A percentile compares a stretch with the other conserved stretches of the same genome.
Evolutionary conservation across 2,888 invertebrate species (phyloP).

Genomic region (Torymus aiolomorphi): DNA sequence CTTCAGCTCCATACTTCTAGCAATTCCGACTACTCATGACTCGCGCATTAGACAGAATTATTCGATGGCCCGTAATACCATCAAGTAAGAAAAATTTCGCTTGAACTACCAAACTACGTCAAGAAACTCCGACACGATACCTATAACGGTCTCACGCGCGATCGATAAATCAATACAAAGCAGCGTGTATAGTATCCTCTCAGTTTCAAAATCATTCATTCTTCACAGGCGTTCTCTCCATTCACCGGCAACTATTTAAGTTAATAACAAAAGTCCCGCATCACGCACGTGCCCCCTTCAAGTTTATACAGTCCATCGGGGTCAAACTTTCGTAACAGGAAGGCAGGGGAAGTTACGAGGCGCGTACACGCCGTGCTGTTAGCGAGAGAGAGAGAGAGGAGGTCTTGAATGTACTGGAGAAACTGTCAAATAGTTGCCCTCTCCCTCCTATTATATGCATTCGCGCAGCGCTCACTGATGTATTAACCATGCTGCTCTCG

Average conservation of each 20-base stretch:
- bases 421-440: conserved; percentile 43
- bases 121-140: no score
- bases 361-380: conserved; percentile 2
- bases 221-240: background rate
- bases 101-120: no score
- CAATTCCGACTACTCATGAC: no score
- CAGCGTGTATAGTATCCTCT: no score
- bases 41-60: no score
- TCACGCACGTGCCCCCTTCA: conserved; percentile 3
- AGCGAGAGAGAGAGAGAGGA: no score
- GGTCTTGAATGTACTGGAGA: conserved; percentile 30
- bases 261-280: conserved; percentile 40
- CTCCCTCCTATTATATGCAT: conserved; percentile 21
- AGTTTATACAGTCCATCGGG: conserved; percentile 47
- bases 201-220: background rate
- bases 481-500: conserved; percentile 9
- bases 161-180: no score
- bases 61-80: no score
- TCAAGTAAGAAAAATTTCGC: no score
- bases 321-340: conserved; percentile 46
- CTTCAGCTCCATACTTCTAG: no score
- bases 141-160: no score
- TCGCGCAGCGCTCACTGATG: conserved; percentile 36
- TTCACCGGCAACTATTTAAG: conserved; percentile 25
- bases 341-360: conserved; percentile 9